Conservation (phyloP, 2,888 invertebrate species). For the Strigamia crassipes region DNA sequence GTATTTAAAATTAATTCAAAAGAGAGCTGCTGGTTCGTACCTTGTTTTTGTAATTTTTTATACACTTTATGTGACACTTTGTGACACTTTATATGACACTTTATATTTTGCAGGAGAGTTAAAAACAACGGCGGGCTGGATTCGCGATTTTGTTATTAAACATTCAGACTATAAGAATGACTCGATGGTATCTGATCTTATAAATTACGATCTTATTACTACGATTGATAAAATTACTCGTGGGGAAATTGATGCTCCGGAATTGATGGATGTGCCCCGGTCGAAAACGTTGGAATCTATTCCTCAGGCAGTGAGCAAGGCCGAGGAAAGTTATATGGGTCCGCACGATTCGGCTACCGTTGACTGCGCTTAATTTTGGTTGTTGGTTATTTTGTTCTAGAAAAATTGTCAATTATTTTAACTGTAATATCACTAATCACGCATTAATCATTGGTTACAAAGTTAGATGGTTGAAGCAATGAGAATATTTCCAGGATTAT, state of each 20-base stretch:
- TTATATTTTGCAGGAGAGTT: slow-evolving; percentile 71
- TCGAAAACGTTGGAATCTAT: slow-evolving; percentile 51
- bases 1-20: slow-evolving; percentile 86
- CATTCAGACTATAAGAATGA: slow-evolving; percentile 92
- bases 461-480: slow-evolving; percentile 23
- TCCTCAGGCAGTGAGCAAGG: slow-evolving; percentile 50
- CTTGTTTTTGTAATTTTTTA: neutral
- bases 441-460: neutral
- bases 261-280: slow-evolving; percentile 65
- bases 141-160: slow-evolving; percentile 81
- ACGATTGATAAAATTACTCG: slow-evolving; percentile 74
- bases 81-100: neutral
- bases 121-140: slow-evolving; percentile 92
- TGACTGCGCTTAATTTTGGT: slow-evolving; percentile 6
- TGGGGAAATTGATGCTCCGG: slow-evolving; percentile 72
- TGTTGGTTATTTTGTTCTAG: neutral
- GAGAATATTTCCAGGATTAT: slow-evolving; percentile 11
- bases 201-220: slow-evolving; percentile 88
- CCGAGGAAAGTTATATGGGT: slow-evolving; percentile 46
- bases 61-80: too few relatives aligned
- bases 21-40: slow-evolving; percentile 60
- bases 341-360: neutral
- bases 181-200: slow-evolving; percentile 82
- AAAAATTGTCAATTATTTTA: neutral
- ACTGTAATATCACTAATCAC: neutral